phyloP scores from a whole-genome alignment of 2,113 vertebrate genomes.

The Nipponia nippon region DNA sequence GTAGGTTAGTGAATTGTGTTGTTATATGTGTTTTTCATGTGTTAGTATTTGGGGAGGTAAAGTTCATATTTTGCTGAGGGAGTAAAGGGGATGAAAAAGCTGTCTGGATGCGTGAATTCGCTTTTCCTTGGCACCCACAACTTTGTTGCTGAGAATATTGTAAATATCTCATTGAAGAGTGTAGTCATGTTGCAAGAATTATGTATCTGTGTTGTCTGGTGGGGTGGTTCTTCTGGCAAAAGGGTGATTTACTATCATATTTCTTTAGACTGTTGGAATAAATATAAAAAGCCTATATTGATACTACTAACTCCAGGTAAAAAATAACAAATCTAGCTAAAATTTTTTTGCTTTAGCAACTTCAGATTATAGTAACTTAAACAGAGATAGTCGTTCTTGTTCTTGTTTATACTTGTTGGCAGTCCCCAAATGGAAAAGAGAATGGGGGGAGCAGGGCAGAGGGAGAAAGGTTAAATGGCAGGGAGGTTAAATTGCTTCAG shows the following conservation, averaged over 20 bases:
- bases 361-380: neutral
- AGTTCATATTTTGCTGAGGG: neutral
- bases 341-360: neutral
- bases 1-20: neutral
- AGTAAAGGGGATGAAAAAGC: neutral
- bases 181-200: neutral
- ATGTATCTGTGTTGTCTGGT: neutral
- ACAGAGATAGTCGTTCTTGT: neutral
- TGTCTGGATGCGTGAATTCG: neutral
- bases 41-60: neutral
- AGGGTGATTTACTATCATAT: neutral
- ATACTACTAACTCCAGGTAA: neutral
- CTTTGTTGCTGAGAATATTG: neutral
- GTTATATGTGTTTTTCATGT: neutral
- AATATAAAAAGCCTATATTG: neutral
- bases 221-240: neutral
- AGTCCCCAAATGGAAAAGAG: neutral
- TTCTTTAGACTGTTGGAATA: neutral
- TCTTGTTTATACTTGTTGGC: conserved; percentile 2
- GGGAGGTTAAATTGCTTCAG: conserved; percentile 60
- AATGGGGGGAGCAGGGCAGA: neutral
- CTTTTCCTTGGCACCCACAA: neutral
- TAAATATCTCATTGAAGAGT: neutral
- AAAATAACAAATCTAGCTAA: neutral
- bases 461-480: conserved; percentile 50